A percentile compares a stretch with the other conserved stretches of the same genome.
phyloP scores from a whole-genome alignment of 2,797 vertebrate species.

The Neostethus bicornis region DNA sequence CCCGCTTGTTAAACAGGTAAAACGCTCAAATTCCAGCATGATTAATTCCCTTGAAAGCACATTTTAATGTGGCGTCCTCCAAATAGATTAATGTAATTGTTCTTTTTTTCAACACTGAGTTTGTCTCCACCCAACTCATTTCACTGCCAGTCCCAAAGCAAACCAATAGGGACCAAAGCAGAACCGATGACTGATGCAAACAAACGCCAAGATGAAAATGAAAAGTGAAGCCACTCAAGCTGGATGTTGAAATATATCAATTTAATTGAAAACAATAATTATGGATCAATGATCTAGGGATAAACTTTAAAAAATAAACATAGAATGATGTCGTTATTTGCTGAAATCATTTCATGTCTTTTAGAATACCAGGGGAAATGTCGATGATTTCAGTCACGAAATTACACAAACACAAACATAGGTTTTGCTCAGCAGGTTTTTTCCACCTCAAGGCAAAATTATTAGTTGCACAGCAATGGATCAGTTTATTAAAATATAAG shows the following conservation, averaged over 20 bases:
- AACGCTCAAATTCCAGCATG: slow-evolving; percentile 59
- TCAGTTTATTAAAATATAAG: background rate
- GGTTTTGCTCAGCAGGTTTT: slow-evolving; percentile 14
- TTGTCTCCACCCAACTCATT: slow-evolving; percentile 29
- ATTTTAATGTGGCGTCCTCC: slow-evolving; percentile 50
- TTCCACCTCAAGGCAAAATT: background rate
- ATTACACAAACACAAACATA: slow-evolving; percentile 12
- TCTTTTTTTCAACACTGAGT: slow-evolving; percentile 44
- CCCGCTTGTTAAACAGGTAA: slow-evolving; percentile 80
- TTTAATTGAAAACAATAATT: slow-evolving; percentile 41
- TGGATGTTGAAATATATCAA: slow-evolving; percentile 42
- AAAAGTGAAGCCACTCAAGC: slow-evolving; percentile 32
- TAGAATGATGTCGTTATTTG: slow-evolving; percentile 25
- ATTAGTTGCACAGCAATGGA: background rate
- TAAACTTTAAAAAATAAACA: slow-evolving; percentile 50
- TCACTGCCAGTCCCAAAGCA: slow-evolving; percentile 39
- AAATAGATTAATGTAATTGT: slow-evolving; percentile 60
- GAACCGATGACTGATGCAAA: slow-evolving; percentile 38
- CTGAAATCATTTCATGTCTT: slow-evolving; percentile 8
- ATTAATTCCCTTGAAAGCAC: slow-evolving; percentile 62
- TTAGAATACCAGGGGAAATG: slow-evolving; percentile 32
- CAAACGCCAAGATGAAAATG: slow-evolving; percentile 8
- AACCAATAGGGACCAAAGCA: slow-evolving; percentile 32
- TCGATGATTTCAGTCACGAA: slow-evolving; percentile 23
- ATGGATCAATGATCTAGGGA: slow-evolving; percentile 42